Percentiles rank a stretch among this genome's conserved stretches.
phyloP scores from a whole-genome alignment of 2,797 vertebrate species.

The Siniperca obscura region DNA sequence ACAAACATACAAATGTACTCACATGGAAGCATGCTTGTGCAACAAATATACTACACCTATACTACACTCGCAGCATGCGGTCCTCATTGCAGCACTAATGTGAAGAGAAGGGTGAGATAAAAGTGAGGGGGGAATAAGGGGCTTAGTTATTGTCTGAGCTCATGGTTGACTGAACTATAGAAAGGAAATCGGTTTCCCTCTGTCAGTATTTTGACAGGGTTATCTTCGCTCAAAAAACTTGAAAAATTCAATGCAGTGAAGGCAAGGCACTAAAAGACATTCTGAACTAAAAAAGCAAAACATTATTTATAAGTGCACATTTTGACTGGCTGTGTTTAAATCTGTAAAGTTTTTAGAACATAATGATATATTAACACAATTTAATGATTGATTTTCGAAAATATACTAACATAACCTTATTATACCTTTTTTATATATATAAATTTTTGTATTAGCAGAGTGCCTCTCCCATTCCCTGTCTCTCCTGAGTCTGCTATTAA shows the following conservation, averaged over 20 bases:
- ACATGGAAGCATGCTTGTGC: slow-evolving; percentile 21
- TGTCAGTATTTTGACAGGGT: slow-evolving; percentile 63
- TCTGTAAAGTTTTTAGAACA: neutral
- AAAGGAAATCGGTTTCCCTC: slow-evolving; percentile 56
- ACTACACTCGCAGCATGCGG: slow-evolving; percentile 50
- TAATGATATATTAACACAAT: neutral
- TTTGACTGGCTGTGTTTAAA: neutral
- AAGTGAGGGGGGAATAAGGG: slow-evolving; percentile 64
- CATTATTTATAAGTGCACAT: neutral
- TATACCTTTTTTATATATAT: neutral
- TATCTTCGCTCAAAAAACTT: slow-evolving; percentile 39
- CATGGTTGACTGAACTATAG: slow-evolving; percentile 65
- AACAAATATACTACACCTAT: slow-evolving; percentile 33
- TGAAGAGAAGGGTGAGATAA: slow-evolving; percentile 75
- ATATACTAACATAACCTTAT: slow-evolving; percentile 16
- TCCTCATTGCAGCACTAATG: slow-evolving; percentile 70
- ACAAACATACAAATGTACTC: slow-evolving; percentile 12
- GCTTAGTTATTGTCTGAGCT: slow-evolving; percentile 71
- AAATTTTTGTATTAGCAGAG: slow-evolving; percentile 32
- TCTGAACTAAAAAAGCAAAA: neutral
- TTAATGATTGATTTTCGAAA: slow-evolving; percentile 3
- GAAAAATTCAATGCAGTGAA: slow-evolving; percentile 27
- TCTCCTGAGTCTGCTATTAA: slow-evolving; percentile 38
- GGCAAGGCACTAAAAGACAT: neutral
- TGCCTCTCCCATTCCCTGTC: slow-evolving; percentile 22